Percentiles rank a stretch among this genome's conserved stretches.
Evolutionary conservation across 1,140 invertebrate genomes (phyloP).

Genomic region (Mamestra configurata): DNA sequence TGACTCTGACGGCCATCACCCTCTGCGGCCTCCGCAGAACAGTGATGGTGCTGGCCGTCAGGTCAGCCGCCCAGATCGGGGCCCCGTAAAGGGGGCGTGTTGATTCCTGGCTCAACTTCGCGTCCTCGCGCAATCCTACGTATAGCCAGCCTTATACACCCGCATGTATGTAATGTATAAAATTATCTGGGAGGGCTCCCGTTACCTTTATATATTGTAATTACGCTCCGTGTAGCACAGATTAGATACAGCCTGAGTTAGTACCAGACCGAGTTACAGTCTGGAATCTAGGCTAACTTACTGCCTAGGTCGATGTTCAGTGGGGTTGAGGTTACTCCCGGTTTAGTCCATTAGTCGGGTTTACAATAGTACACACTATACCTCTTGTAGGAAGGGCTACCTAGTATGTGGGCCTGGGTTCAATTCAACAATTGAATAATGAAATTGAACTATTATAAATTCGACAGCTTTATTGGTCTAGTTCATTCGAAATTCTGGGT

Average conservation of each 20-base stretch:
- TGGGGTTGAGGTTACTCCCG: not conserved
- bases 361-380: not conserved
- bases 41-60: too few species aligned
- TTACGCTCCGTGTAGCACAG: not conserved
- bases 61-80: too few species aligned
- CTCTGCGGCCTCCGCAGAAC: too few species aligned
- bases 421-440: too few species aligned
- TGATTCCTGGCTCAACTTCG: not conserved
- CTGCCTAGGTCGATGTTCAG: not conserved
- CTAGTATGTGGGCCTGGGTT: too few species aligned
- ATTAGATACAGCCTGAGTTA: slow-evolving; percentile 11
- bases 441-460: too few species aligned
- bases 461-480: too few species aligned
- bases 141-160: not conserved
- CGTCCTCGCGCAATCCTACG: too few species aligned
- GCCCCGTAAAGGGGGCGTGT: too few species aligned
- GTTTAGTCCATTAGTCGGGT: not conserved
- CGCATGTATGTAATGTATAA: not conserved
- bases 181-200: not conserved
- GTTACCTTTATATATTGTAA: slow-evolving; percentile 28
- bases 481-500: too few species aligned
- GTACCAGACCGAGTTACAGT: not conserved
- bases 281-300: not conserved
- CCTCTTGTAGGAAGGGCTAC: too few species aligned
- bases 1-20: too few species aligned